These are phyloP conservation scores for Cryptotis parvus DNA, from an alignment of 2,113 vertebrate genomes.

Conservation along the genomic window DNA sequence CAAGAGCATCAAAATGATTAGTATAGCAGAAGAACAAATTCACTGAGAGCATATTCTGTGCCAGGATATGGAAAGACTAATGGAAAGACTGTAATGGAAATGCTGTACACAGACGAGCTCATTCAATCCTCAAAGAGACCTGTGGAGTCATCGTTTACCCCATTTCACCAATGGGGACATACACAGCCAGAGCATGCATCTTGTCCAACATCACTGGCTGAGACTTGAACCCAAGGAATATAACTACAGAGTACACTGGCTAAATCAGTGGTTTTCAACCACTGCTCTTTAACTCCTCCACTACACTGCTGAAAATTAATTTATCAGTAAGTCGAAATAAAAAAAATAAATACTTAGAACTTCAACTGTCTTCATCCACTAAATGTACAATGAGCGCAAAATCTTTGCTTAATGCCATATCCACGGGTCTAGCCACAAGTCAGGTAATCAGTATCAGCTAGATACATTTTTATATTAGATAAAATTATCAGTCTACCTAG, in stretches of 20 bases:
- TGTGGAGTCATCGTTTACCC: not conserved
- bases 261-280: slow-evolving; percentile 34
- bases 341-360: not conserved
- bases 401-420: not conserved
- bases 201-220: not conserved
- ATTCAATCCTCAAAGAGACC: not conserved
- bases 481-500: slow-evolving; percentile 18
- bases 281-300: not conserved
- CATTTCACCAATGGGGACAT: not conserved
- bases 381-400: not conserved
- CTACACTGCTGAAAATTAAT: not conserved
- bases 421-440: not conserved
- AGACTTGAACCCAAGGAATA: not conserved
- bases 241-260: not conserved
- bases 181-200: not conserved
- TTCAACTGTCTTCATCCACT: not conserved
- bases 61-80: not conserved
- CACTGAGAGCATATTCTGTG: not conserved
- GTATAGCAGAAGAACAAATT: not conserved
- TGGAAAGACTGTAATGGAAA: slow-evolving; percentile 38
- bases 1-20: not conserved
- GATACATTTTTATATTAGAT: not conserved
- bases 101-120: not conserved
- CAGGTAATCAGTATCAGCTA: too few relatives aligned
- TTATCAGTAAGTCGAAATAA: not conserved